Base-by-base conservation (phyloP, 2,797 vertebrate genomes). In the Schizopygopsis malacanthus region DNA sequence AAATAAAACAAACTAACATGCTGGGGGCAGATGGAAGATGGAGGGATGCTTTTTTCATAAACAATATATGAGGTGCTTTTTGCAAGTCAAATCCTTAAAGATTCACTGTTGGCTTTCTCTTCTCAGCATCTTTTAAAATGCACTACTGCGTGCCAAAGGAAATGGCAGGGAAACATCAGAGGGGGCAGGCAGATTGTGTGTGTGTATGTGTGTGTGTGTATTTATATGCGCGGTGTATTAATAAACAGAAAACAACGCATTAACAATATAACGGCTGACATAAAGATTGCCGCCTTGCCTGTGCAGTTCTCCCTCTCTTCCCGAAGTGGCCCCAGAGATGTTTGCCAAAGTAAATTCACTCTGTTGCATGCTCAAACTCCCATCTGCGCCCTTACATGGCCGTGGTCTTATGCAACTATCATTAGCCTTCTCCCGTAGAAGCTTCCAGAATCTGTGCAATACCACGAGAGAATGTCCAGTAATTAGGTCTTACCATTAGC, bases 11-110 rank as follows among this genome's bases (percentile, higher is more conserved):
- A 91, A 93, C 92, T 89, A 94, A 93, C 92, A 93, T 92, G 92
- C 93, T 93, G 82, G 73, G 93, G 94, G 92, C 91, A 92, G 93
- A 91, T 92, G 77, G 94, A 94, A 94, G 90, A 88, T 89, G 82
- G 5, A 92, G 92, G 92, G 88, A 65, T 91, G 86, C 89, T 92
- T 94, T 94, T 92, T 90, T 95, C 95, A 99, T 99, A 96, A 98
- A 98, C 97, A 97, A 98, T 98, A 97, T 97, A 98, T 99, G 97
- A 99, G 96, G 95, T 96, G 97, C 97, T 95, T 98, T 97, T 98
- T 96, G 96, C 97, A 98, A 96, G 97, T 99, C 96, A 97, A 98
- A 98, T 98, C 97, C 97, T 97, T 93, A 94, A 95, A 95, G 93
- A 94, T 92, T 95, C 93, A 93, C 91, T 86, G 87, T 86, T 47